Conservation (phyloP, 2,888 invertebrate genomes). For the Pyrrhosoma nymphula region DNA sequence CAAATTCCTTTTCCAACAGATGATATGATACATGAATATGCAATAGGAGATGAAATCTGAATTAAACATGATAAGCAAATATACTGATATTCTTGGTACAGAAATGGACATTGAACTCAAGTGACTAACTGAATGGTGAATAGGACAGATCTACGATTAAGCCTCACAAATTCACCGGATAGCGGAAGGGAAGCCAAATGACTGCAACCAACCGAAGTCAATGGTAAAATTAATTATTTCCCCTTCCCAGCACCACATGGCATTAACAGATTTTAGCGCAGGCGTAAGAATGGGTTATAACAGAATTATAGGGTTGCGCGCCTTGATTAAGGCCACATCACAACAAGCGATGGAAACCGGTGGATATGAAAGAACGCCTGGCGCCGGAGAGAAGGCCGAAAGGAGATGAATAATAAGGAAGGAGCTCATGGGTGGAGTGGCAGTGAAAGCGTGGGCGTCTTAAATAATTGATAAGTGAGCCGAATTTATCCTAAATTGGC, state of each 20-base stretch:
- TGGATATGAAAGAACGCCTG: neutral
- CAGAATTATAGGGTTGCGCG: neutral
- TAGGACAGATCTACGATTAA: too few relatives aligned
- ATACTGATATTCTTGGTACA: too few relatives aligned
- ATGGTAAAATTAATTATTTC: neutral
- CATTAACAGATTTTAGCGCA: neutral
- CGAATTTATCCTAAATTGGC: neutral
- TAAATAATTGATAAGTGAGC: neutral
- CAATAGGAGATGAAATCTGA: too few relatives aligned
- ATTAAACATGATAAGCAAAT: too few relatives aligned
- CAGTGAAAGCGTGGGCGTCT: neutral
- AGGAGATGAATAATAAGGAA: neutral
- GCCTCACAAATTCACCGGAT: too few relatives aligned
- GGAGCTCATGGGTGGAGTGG: neutral
- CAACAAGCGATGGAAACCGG: neutral
- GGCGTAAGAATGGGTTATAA: neutral
- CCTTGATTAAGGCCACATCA: neutral
- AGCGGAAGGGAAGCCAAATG: neutral
- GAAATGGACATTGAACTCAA: too few relatives aligned
- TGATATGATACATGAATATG: too few relatives aligned
- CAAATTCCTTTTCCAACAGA: too few relatives aligned
- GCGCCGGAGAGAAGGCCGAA: neutral
- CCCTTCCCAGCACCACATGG: neutral
- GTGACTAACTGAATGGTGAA: too few relatives aligned
- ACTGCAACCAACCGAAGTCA: neutral